Evolutionary conservation across 2,113 vertebrate genomes (phyloP).

Genomic region (Bagarius yarrelli): DNA sequence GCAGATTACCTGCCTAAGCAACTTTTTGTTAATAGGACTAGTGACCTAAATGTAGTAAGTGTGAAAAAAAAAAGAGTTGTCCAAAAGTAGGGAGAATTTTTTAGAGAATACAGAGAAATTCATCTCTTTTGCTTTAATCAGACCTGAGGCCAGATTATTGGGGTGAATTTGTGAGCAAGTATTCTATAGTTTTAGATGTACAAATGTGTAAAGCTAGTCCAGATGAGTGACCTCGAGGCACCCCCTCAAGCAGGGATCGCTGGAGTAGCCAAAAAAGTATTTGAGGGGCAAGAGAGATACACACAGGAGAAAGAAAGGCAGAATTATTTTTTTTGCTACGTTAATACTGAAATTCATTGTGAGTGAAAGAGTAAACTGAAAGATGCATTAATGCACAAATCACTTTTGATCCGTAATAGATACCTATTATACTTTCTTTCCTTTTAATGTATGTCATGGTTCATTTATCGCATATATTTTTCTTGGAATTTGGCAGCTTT

Average conservation of each 20-base stretch:
- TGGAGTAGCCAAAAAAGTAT: background rate
- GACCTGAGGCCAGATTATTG: background rate
- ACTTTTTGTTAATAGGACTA: background rate
- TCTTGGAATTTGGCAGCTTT: no score
- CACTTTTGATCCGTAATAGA: background rate
- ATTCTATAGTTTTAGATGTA: slow-evolving; percentile 4
- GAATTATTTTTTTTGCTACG: background rate
- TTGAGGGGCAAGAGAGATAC: background rate
- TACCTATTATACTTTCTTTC: background rate
- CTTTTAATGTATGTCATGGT: background rate
- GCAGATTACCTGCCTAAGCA: background rate
- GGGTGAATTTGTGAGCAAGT: background rate
- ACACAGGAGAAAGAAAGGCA: background rate
- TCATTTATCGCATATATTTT: background rate
- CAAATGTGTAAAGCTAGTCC: background rate
- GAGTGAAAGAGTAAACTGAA: background rate
- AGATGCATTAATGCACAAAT: background rate
- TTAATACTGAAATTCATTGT: background rate
- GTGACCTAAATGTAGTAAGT: background rate
- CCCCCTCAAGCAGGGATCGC: background rate
- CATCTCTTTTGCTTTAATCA: background rate
- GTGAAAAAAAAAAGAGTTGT: background rate
- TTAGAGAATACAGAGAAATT: slow-evolving; percentile 3
- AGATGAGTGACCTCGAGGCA: slow-evolving; percentile 4
- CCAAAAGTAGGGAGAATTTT: background rate